Conservation (phyloP, 2,797 vertebrate species). For the Fundulus diaphanus region DNA sequence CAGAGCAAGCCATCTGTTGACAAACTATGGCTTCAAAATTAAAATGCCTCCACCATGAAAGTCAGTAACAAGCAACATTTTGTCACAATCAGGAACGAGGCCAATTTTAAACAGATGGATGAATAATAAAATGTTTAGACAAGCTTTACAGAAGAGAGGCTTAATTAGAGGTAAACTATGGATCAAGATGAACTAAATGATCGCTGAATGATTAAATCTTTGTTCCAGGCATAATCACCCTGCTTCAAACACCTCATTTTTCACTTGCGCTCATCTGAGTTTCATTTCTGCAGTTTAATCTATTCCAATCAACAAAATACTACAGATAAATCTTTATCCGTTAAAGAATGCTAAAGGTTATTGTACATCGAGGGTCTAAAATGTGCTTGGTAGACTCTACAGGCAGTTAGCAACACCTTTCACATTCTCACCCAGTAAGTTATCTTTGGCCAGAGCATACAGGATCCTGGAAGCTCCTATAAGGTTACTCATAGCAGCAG, state of each 20-base stretch:
- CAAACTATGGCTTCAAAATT: constrained; percentile 54
- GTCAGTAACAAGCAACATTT: constrained; percentile 61
- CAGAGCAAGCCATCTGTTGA: constrained; percentile 62
- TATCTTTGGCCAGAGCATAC: constrained; percentile 84
- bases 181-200: not conserved
- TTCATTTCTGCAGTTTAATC: not conserved
- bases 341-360: no score
- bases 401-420: not conserved
- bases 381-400: not conserved
- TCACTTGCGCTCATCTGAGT: no score
- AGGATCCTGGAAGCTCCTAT: constrained; percentile 87
- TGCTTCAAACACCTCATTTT: not conserved
- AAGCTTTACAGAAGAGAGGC: constrained; percentile 39
- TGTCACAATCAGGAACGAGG: constrained; percentile 49
- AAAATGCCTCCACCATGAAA: constrained; percentile 46
- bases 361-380: not conserved
- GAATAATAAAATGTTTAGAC: constrained; percentile 46
- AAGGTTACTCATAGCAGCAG: constrained; percentile 87
- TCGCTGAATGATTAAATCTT: not conserved
- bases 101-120: constrained; percentile 55
- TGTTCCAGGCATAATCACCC: not conserved
- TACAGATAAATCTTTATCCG: not conserved
- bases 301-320: not conserved
- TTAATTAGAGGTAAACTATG: constrained; percentile 22
- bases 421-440: constrained; percentile 81